Conservation (phyloP, 2,113 vertebrate genomes). For the Thalassarche chlororhynchos region DNA sequence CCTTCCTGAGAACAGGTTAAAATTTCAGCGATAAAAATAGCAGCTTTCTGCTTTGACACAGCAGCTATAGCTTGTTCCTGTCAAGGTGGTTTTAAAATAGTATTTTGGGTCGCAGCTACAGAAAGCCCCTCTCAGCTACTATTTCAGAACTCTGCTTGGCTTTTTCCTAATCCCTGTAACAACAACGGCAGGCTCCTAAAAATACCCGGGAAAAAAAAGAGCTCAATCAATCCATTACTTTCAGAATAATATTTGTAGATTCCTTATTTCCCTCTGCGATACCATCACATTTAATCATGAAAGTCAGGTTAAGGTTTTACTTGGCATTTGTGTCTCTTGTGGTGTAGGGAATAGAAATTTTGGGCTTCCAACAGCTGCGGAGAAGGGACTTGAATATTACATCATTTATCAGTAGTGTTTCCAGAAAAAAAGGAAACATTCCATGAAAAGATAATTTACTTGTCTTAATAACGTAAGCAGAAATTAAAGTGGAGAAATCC, state of each 20-base stretch:
- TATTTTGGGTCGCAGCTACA: not conserved
- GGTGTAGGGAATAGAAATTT: conserved; percentile 28
- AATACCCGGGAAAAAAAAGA: not conserved
- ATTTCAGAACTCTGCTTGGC: not conserved
- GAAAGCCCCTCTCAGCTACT: conserved; percentile 10
- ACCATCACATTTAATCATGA: conserved; percentile 40
- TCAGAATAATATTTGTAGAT: conserved; percentile 30
- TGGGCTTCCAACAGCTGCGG: not conserved
- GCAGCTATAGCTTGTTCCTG: not conserved
- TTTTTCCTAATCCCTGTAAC: not conserved
- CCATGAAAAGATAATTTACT: conserved; percentile 71
- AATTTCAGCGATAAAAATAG: conserved; percentile 17
- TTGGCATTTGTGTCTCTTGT: conserved; percentile 25
- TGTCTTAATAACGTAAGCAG: conserved; percentile 63
- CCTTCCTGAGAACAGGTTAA: not conserved
- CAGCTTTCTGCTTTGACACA: not conserved
- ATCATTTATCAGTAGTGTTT: conserved; percentile 40
- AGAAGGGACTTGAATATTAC: conserved; percentile 30
- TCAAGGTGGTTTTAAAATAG: conserved; percentile 37
- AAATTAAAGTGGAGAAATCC: conserved; percentile 63
- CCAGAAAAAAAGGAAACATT: conserved; percentile 63
- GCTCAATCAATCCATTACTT: conserved; percentile 1
- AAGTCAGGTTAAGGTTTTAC: conserved; percentile 49
- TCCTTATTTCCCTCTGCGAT: conserved; percentile 12
- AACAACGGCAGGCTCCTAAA: conserved; percentile 1